These are phyloP conservation scores for Brachionus calyciflorus DNA, from an alignment of 1,140 invertebrate genomes.

Conservation along the genomic window DNA sequence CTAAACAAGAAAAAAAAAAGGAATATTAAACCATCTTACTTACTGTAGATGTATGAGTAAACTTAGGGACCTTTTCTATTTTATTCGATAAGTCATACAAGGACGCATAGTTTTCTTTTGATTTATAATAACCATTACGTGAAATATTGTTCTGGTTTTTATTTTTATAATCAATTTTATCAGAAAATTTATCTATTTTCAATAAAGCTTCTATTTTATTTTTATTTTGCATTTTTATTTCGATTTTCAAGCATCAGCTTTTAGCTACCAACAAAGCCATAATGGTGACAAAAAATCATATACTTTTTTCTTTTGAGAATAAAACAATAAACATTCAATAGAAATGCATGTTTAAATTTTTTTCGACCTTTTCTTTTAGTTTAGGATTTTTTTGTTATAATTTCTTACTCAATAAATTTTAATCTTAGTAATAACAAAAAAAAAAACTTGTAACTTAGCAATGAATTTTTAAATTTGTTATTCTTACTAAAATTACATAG, in stretches of 20 bases:
- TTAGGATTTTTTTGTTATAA: too few relatives aligned
- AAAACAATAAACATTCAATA: background rate
- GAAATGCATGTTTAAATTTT: constrained; percentile 9
- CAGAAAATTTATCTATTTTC: constrained; percentile 11
- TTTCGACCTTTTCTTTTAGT: too few relatives aligned
- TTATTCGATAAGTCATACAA: too few relatives aligned
- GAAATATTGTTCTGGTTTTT: background rate
- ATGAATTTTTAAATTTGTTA: constrained; percentile 6
- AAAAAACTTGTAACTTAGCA: constrained; percentile 37
- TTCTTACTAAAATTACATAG: background rate
- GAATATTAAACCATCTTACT: too few relatives aligned
- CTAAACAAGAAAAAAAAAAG: too few relatives aligned
- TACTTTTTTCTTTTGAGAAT: background rate
- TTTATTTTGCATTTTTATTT: constrained; percentile 23
- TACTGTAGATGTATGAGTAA: too few relatives aligned
- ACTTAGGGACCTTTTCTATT: too few relatives aligned
- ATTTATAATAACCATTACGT: background rate
- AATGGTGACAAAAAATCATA: background rate
- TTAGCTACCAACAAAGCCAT: too few relatives aligned
- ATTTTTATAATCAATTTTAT: background rate
- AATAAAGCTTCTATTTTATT: constrained; percentile 30
- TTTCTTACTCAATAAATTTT: background rate
- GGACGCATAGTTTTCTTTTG: too few relatives aligned
- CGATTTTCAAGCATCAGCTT: too few relatives aligned
- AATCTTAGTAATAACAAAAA: background rate